Percentiles rank a stretch among this genome's conserved stretches.
These are phyloP conservation scores for Dufourea novaeangliae DNA, from an alignment of 1,140 invertebrate species.

Conservation along the genomic window DNA sequence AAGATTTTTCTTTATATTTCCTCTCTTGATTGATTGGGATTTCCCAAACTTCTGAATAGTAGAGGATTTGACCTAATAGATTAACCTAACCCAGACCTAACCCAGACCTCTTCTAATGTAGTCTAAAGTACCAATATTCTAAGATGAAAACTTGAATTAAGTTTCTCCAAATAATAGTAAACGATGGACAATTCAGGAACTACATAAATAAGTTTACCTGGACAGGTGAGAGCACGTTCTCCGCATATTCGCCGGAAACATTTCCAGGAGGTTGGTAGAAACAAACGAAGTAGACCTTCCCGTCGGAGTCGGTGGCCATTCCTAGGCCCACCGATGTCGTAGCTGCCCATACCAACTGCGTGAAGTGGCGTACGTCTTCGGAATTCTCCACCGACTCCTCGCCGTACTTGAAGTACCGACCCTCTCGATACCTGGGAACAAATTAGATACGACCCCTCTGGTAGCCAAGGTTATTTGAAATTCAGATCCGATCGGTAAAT, in stretches of 20 bases:
- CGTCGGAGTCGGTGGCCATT: conserved; percentile 78
- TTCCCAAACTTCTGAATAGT: no score
- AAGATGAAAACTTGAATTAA: no score
- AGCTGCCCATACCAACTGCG: conserved; percentile 85
- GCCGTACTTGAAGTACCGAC: conserved; percentile 64
- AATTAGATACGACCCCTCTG: background rate
- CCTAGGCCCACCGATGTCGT: conserved; percentile 85
- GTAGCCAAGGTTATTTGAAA: background rate
- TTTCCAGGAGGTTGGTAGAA: conserved; percentile 89
- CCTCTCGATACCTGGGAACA: conserved; percentile 65
- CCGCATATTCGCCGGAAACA: conserved; percentile 82
- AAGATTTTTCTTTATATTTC: no score
- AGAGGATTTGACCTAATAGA: no score
- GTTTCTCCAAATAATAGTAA: no score
- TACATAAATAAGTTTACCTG: conserved; percentile 17
- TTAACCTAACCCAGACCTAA: no score
- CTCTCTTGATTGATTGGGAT: no score
- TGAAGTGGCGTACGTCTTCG: conserved; percentile 81
- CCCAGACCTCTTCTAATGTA: no score
- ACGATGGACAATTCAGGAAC: no score
- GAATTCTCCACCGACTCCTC: conserved; percentile 34
- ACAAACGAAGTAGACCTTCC: conserved; percentile 85
- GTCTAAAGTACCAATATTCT: no score
- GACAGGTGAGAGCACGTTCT: conserved; percentile 81
- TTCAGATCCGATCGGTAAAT: background rate